Percentiles rank a stretch among this genome's conserved stretches.
These are phyloP conservation scores for Drosophila buzzatii DNA, from an alignment of 2,888 invertebrate genomes.

Conservation along the genomic window DNA sequence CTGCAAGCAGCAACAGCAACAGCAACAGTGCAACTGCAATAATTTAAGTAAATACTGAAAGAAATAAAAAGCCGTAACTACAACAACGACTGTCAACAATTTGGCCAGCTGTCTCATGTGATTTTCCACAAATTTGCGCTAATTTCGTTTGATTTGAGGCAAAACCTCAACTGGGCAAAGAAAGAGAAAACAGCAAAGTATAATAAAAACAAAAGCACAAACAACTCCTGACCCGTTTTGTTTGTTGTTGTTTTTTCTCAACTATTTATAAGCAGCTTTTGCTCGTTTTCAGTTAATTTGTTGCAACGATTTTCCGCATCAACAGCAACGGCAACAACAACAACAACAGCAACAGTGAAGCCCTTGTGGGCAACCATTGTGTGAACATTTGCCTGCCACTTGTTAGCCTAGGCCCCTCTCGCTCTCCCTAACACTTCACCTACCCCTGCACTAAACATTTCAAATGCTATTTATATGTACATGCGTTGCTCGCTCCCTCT, in stretches of 20 bases:
- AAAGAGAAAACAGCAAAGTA: slow-evolving; percentile 41
- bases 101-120: slow-evolving; percentile 50
- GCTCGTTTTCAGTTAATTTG: slow-evolving; percentile 75
- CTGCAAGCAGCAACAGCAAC: slow-evolving; percentile 18
- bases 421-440: background rate
- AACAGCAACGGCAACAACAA: slow-evolving; percentile 28
- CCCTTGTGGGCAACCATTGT: slow-evolving; percentile 61
- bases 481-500: slow-evolving; percentile 10
- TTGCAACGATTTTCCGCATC: slow-evolving; percentile 79
- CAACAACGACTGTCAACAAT: slow-evolving; percentile 44
- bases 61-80: slow-evolving; percentile 1
- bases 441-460: background rate
- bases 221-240: slow-evolving; percentile 70
- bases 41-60: slow-evolving; percentile 15
- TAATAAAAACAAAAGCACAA: slow-evolving; percentile 7
- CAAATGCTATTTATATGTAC: slow-evolving; percentile 52
- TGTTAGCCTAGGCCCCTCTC: slow-evolving; percentile 32
- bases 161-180: slow-evolving; percentile 48
- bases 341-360: slow-evolving; percentile 22
- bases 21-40: slow-evolving; percentile 27
- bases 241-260: slow-evolving; percentile 15
- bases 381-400: slow-evolving; percentile 57
- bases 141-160: slow-evolving; percentile 62
- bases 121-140: slow-evolving; percentile 61
- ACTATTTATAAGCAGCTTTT: slow-evolving; percentile 69